Base-by-base conservation (phyloP, 2,888 invertebrate species). In the Phorcus lineatus region DNA sequence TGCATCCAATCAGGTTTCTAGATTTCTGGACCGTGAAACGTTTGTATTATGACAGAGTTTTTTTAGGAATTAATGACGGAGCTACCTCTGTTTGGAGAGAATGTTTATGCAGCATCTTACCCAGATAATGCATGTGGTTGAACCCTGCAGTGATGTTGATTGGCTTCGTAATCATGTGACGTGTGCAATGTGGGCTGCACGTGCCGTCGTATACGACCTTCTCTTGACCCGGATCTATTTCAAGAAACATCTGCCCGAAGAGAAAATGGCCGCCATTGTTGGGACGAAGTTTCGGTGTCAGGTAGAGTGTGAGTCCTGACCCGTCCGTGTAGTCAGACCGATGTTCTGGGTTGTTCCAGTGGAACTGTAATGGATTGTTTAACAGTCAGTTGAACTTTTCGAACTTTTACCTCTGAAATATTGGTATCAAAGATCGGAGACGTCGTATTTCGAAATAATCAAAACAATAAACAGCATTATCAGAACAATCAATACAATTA, bases 221-320 rank as follows among this genome's bases (percentile, higher is more conserved):
- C 24, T 40, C 47, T 19, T 31, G 19, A 19, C 78, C 78, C 6
- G 80, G 80, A 16, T 76, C 77, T 17, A 80, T 67, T 67, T 67
- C 77, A 28, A 80, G 52, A 31, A 31, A 77, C 31, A 17, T 24
- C 31, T 80, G 78, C 52, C 81, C 81, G 54, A 74, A 19, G 40
- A 70, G 24, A 11, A 74, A 24, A 22, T 52, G 31, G 17, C 70
- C 81, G n/a, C 31, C 74, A 52, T 81, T 74, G 54, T 81, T 28
- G 16, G 55, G 74, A 6, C 81, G 70, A 24, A 81, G 66, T 0
- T 31, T 47, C 19, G 81, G 57, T n/a, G 81, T 81, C 40, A 66
- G 55, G 24, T 77, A 70, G 11, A 81, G 31, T 24, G 31, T 62
- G 53, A 81, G 13, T 6, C 81, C 81, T 2, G 81, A 81, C 11